Evolutionary conservation across 2,888 invertebrate species (phyloP).

Genomic region (Cephonodes hylas): DNA sequence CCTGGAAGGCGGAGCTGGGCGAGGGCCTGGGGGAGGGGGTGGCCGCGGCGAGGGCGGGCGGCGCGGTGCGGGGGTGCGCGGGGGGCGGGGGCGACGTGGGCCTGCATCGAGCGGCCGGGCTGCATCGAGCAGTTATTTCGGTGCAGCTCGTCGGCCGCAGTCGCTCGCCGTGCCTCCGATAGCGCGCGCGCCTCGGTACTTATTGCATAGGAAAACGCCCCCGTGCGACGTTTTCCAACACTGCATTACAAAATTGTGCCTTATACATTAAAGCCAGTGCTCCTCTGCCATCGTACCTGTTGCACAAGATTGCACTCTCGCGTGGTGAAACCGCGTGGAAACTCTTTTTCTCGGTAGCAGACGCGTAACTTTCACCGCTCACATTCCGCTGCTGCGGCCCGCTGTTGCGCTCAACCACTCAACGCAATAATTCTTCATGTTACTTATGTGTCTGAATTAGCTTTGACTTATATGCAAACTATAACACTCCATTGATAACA

Average conservation of each 20-base stretch:
- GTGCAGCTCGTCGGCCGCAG: constrained; percentile 71
- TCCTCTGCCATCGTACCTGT: constrained; percentile 55
- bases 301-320: constrained; percentile 56
- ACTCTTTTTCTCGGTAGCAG: constrained; percentile 74
- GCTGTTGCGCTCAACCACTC: constrained; percentile 57
- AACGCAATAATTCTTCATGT: constrained; percentile 44
- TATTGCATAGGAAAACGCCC: constrained; percentile 46
- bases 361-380: constrained; percentile 76
- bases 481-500: constrained; percentile 36
- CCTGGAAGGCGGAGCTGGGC: constrained; percentile 51
- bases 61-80: constrained; percentile 21
- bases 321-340: constrained; percentile 76
- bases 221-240: constrained; percentile 39
- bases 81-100: constrained; percentile 36
- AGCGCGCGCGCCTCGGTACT: constrained; percentile 58
- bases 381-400: constrained; percentile 59
- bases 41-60: constrained; percentile 63
- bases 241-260: constrained; percentile 20
- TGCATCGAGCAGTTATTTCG: constrained; percentile 79
- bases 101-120: constrained; percentile 75
- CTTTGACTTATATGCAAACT: constrained; percentile 42
- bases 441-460: constrained; percentile 50
- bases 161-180: constrained; percentile 66
- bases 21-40: constrained; percentile 30
- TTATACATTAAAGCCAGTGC: constrained; percentile 21